phyloP scores from a whole-genome alignment of 2,888 invertebrate genomes.

The Acholoe squamosa region DNA sequence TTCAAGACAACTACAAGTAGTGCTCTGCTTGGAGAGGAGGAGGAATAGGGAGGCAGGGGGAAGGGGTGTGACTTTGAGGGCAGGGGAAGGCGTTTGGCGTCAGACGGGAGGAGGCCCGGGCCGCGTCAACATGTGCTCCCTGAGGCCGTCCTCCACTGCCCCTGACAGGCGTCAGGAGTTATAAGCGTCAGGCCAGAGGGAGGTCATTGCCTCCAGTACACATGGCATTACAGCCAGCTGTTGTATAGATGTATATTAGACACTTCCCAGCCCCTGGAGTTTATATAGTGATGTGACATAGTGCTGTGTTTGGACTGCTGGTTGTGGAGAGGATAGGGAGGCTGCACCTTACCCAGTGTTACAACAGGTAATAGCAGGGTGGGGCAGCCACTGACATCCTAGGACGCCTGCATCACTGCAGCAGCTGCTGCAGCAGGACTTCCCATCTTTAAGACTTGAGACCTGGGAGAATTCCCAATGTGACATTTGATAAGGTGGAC shows the following conservation, averaged over 20 bases:
- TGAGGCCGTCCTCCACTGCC: not conserved
- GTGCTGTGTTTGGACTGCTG: conserved; percentile 6
- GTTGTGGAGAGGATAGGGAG: not conserved
- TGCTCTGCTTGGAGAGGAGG: not conserved
- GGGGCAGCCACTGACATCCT: not conserved
- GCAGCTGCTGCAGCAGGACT: no score
- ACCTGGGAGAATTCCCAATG: no score
- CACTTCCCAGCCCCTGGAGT: no score
- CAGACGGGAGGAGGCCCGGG: conserved; percentile 35
- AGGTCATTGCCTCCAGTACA: no score
- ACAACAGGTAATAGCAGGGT: not conserved
- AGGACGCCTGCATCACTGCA: not conserved
- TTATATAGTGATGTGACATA: no score
- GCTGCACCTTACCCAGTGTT: no score
- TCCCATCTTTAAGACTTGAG: no score
- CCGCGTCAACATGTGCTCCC: not conserved
- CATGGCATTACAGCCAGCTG: no score
- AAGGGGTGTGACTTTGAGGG: conserved; percentile 9
- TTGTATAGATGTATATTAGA: no score
- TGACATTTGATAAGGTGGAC: no score
- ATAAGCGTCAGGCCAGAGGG: no score
- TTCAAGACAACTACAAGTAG: not conserved
- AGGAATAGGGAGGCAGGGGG: not conserved
- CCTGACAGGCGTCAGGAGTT: no score
- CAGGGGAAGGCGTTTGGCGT: not conserved